A percentile compares a stretch with the other conserved stretches of the same genome.
Evolutionary conservation across 2,888 invertebrate genomes (phyloP).

Genomic region (Resseliella maxima): DNA sequence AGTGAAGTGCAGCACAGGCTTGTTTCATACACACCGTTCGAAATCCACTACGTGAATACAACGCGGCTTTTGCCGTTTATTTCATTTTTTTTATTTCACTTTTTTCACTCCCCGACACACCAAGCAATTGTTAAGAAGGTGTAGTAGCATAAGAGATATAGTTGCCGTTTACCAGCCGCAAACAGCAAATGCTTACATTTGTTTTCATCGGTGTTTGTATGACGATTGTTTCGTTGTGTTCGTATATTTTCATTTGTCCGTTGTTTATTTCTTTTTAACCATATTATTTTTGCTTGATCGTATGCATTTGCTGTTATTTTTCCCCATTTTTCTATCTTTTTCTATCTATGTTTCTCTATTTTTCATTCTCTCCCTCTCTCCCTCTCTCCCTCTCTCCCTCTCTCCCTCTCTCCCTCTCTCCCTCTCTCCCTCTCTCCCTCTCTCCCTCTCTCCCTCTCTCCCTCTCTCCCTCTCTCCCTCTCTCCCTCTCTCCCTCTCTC

Average conservation of each 20-base stretch:
- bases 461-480: no score
- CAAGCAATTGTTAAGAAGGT: constrained; percentile 18
- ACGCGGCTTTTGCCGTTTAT: background rate
- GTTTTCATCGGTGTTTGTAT: background rate
- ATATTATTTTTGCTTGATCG: constrained; percentile 48
- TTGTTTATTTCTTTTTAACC: constrained; percentile 43
- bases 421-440: no score
- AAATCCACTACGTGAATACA: background rate
- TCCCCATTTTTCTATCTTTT: constrained; percentile 14
- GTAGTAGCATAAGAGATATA: constrained; percentile 25
- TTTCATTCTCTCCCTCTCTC: background rate
- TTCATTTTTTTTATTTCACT: background rate
- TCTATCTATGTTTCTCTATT: background rate
- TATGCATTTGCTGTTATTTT: constrained; percentile 50
- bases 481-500: background rate
- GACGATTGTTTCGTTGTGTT: background rate
- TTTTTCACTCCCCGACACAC: background rate
- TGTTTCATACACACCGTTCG: background rate
- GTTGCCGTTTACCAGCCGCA: constrained; percentile 17
- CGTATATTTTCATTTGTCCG: constrained; percentile 46
- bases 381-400: background rate
- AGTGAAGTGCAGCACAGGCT: constrained; percentile 18
- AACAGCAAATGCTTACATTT: background rate
- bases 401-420: no score
- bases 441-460: no score